A percentile compares a stretch with the other conserved stretches of the same genome.
Conservation (phyloP, 2,113 vertebrate species). For the Bujurquina vittata region DNA sequence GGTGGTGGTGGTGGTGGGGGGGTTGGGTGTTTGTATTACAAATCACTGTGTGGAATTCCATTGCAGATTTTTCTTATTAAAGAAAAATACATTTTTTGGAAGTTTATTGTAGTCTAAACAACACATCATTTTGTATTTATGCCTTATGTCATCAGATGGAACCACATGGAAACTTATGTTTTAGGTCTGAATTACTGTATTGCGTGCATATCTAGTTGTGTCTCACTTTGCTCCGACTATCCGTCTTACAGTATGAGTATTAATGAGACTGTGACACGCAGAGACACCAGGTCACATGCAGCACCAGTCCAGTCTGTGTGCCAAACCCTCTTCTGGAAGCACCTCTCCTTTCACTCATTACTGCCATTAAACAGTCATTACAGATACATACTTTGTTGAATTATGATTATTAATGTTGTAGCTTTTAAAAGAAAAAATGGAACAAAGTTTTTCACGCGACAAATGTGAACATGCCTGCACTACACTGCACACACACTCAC, state of each 20-base stretch:
- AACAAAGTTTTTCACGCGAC: conserved; percentile 47
- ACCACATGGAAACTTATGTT: conserved; percentile 41
- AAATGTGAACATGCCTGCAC: conserved; percentile 60
- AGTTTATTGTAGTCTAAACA: conserved; percentile 52
- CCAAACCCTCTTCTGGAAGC: conserved; percentile 40
- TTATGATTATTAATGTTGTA: conserved; percentile 52
- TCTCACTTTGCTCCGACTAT: conserved; percentile 16
- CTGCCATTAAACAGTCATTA: conserved; percentile 74
- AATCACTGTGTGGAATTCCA: conserved; percentile 29
- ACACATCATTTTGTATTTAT: conserved; percentile 51
- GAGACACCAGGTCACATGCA: conserved; percentile 41
- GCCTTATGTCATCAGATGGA: conserved; percentile 43
- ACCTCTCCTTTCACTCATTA: conserved; percentile 68
- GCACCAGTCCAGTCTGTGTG: conserved; percentile 22
- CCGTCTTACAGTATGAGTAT: conserved; percentile 22
- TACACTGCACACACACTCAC: conserved; percentile 17
- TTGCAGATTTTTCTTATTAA: conserved; percentile 50
- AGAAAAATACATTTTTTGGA: conserved; percentile 37
- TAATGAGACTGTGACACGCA: conserved; percentile 31
- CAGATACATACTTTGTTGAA: conserved; percentile 53
- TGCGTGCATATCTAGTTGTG: conserved; percentile 17
- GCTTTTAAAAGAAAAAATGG: neutral
- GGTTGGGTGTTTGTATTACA: conserved; percentile 38
- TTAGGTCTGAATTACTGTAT: conserved; percentile 22
- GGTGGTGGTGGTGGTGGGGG: neutral